Evolutionary conservation across 2,888 invertebrate species (phyloP).

Genomic region (Polydrusus pterygomalis): DNA sequence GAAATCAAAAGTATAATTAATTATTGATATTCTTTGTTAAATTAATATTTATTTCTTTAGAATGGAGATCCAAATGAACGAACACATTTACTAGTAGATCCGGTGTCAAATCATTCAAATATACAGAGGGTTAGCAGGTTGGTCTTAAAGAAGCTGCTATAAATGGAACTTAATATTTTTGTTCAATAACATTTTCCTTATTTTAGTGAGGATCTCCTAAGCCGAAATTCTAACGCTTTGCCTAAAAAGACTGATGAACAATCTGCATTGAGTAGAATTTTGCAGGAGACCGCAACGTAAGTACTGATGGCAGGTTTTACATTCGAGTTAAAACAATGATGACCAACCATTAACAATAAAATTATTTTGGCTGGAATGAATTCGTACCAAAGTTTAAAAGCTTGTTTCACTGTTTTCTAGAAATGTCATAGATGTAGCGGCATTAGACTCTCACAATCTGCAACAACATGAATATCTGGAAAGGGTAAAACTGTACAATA

Average conservation of each 20-base stretch:
- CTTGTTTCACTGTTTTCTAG: conserved; percentile 71
- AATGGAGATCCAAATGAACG: conserved; percentile 81
- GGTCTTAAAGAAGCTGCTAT: conserved; percentile 37
- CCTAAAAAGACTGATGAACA: conserved; percentile 92
- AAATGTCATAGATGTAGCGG: conserved; percentile 95
- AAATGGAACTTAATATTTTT: no score
- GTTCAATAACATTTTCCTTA: neutral
- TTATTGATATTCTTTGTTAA: conserved; percentile 54
- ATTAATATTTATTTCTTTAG: conserved; percentile 65
- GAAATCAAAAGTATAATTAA: conserved; percentile 18
- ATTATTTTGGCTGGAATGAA: no score
- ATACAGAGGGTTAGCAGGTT: conserved; percentile 81
- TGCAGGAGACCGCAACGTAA: conserved; percentile 93
- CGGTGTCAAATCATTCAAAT: conserved; percentile 83
- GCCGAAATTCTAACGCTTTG: conserved; percentile 77
- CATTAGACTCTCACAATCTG: conserved; percentile 89
- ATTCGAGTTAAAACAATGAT: neutral
- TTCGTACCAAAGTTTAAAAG: neutral
- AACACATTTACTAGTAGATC: conserved; percentile 86
- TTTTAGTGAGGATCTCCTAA: conserved; percentile 79
- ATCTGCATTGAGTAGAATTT: conserved; percentile 90
- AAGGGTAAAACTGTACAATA: conserved; percentile 82
- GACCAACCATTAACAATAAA: neutral
- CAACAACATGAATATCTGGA: conserved; percentile 93
- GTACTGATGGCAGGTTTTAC: conserved; percentile 64